Percentiles rank a stretch among this genome's conserved stretches.
phyloP scores from a whole-genome alignment of 2,888 invertebrate species.

The Phalera bucephala region DNA sequence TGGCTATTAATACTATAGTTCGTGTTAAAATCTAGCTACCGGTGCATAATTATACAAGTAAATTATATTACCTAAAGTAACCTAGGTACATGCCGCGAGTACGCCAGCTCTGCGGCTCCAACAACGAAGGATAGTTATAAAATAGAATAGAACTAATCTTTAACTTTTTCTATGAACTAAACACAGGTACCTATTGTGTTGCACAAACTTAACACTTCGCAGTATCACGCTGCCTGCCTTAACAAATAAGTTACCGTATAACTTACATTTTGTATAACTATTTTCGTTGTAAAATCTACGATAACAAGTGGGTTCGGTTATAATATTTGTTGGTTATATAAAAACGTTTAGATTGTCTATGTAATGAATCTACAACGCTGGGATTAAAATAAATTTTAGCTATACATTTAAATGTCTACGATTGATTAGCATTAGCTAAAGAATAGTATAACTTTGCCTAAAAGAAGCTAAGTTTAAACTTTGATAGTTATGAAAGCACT shows the following conservation, averaged over 20 bases:
- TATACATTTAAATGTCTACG: constrained; percentile 49
- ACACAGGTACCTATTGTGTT: constrained; percentile 31
- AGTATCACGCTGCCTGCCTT: constrained; percentile 29
- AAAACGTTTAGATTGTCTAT: constrained; percentile 33
- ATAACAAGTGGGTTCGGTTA: constrained; percentile 61
- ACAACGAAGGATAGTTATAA: constrained; percentile 31
- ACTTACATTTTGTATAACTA: constrained; percentile 57
- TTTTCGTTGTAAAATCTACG: constrained; percentile 78
- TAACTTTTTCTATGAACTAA: constrained; percentile 15
- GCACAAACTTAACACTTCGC: constrained; percentile 33
- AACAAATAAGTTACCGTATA: constrained; percentile 33
- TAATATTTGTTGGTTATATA: constrained; percentile 38
- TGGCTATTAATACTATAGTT: constrained; percentile 50
- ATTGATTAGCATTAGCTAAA: constrained; percentile 47
- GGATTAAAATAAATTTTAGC: constrained; percentile 39
- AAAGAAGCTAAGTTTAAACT: constrained; percentile 29
- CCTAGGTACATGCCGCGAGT: constrained; percentile 14
- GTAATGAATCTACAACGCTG: constrained; percentile 35
- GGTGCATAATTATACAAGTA: constrained; percentile 49
- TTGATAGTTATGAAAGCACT: constrained; percentile 45
- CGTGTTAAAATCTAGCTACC: constrained; percentile 65
- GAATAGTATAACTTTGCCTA: constrained; percentile 27
- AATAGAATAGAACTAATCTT: constrained; percentile 9
- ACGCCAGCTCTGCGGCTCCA: constrained; percentile 33
- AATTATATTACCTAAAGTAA: constrained; percentile 31